These are phyloP conservation scores for Myiozetetes cayanensis DNA, from an alignment of 2,113 vertebrate species.

Conservation along the genomic window DNA sequence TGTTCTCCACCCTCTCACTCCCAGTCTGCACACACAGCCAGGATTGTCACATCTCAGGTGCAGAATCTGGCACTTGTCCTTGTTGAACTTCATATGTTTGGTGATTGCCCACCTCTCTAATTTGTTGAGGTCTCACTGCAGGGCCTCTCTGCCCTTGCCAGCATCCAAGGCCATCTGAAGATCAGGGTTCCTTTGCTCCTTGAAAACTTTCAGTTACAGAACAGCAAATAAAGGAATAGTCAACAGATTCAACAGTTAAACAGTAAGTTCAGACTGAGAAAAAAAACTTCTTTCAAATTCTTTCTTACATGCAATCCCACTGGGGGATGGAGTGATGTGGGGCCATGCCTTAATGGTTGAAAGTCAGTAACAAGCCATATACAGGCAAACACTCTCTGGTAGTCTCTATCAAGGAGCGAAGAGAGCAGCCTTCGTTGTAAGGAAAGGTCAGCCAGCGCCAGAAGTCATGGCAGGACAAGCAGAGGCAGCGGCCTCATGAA, in stretches of 20 bases:
- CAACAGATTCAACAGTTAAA: not conserved
- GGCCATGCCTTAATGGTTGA: accelerated
- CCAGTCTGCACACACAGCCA: not conserved
- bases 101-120: not conserved
- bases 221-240: not conserved
- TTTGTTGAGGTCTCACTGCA: not conserved
- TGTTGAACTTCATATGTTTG: not conserved
- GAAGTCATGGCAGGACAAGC: not conserved
- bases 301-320: not conserved
- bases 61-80: not conserved
- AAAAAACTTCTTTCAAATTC: not conserved
- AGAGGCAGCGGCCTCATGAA: not conserved
- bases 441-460: not conserved
- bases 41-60: not conserved
- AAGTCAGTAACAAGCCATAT: not conserved
- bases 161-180: not conserved
- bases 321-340: not conserved
- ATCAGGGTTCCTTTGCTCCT: not conserved
- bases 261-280: not conserved
- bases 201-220: not conserved
- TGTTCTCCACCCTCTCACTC: not conserved
- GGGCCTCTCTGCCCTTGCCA: not conserved
- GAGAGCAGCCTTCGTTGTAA: not conserved
- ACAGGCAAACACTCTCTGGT: not conserved
- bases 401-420: not conserved